These are phyloP conservation scores for Acromyrmex echinatior DNA, from an alignment of 1,140 invertebrate genomes.

Conservation along the genomic window DNA sequence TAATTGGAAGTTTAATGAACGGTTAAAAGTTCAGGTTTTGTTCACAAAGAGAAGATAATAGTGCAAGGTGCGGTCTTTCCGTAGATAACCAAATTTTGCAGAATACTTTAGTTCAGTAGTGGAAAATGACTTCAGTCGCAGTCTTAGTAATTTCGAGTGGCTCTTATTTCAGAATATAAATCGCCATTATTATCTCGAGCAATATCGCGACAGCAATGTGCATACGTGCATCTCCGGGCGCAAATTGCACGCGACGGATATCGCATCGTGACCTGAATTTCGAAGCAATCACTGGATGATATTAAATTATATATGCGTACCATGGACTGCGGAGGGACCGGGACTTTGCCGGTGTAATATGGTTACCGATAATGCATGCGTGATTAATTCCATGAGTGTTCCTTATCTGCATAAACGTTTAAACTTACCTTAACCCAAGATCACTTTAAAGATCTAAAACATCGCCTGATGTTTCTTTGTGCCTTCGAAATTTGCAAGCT, in stretches of 20 bases:
- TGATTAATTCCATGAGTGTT: slow-evolving; percentile 64
- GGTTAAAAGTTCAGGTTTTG: not conserved
- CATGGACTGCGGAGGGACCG: slow-evolving; percentile 57
- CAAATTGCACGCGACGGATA: slow-evolving; percentile 67
- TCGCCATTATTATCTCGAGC: slow-evolving; percentile 27
- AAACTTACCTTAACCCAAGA: slow-evolving; percentile 42
- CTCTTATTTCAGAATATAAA: slow-evolving; percentile 34
- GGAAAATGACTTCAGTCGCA: not conserved
- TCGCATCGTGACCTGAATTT: slow-evolving; percentile 74
- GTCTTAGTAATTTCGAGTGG: not conserved
- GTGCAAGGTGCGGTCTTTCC: not conserved
- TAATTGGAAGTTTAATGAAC: slow-evolving; percentile 23
- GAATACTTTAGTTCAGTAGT: not conserved
- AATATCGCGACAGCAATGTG: slow-evolving; percentile 44
- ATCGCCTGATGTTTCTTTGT: not conserved
- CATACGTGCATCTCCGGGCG: slow-evolving; percentile 39
- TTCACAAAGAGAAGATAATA: not conserved
- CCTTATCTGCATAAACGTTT: slow-evolving; percentile 60
- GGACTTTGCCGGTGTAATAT: slow-evolving; percentile 66
- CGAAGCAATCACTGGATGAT: slow-evolving; percentile 72
- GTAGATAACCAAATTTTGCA: slow-evolving; percentile 1
- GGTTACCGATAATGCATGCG: slow-evolving; percentile 69
- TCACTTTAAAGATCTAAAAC: slow-evolving; percentile 7
- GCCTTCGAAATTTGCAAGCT: not conserved
- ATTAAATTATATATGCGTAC: slow-evolving; percentile 74